Conservation (phyloP, 64 coral and sea anemone genomes). For the Stichodactyla mertensii region DNA sequence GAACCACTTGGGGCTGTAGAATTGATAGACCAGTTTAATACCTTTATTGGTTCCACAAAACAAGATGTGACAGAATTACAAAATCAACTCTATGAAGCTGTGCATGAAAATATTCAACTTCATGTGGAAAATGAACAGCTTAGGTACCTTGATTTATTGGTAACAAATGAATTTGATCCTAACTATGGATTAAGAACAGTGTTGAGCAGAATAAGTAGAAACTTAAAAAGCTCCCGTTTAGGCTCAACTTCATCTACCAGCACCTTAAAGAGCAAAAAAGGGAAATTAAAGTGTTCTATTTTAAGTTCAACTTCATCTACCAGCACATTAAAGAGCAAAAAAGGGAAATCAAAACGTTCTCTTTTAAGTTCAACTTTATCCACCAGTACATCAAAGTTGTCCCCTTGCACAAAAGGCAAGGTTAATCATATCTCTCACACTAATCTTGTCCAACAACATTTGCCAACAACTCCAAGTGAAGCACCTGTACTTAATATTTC, state of each 20-base stretch:
- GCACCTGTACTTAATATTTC: neutral
- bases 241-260: neutral
- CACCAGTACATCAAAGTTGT: neutral
- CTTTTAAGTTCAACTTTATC: no score
- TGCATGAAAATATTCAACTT: conserved; percentile 12
- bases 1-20: conserved; percentile 2
- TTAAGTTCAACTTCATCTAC: neutral
- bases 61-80: neutral
- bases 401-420: neutral
- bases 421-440: neutral
- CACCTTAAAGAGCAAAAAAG: no score
- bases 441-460: no score
- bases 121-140: conserved; percentile 1
- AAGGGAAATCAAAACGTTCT: no score
- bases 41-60: neutral
- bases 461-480: neutral
- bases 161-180: conserved; percentile 9
- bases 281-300: no score
- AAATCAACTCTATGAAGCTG: neutral
- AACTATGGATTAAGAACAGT: neutral
- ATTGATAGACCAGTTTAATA: neutral
- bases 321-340: neutral
- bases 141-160: neutral
- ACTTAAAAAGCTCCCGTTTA: neutral
- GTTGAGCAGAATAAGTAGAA: neutral